Conservation (phyloP, 1,140 invertebrate genomes). For the Lepidurus apus region DNA sequence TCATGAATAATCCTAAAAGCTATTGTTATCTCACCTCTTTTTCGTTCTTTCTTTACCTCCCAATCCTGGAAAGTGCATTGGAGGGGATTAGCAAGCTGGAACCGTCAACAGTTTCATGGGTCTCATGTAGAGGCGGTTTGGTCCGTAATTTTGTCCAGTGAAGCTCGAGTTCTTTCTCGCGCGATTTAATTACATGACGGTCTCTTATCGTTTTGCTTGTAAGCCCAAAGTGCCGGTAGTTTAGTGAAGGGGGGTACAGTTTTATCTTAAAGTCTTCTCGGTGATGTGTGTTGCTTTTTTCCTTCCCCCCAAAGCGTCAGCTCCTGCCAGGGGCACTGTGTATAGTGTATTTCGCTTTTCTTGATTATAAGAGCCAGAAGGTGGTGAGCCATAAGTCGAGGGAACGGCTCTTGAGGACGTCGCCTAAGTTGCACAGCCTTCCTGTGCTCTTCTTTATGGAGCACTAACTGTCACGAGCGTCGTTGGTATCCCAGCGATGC, state of each 20-base stretch:
- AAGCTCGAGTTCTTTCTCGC: neutral
- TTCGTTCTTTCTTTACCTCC: neutral
- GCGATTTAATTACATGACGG: conserved; percentile 19
- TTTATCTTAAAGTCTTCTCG: neutral
- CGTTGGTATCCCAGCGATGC: conserved; percentile 26
- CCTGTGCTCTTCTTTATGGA: conserved; percentile 22
- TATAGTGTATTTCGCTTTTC: conserved; percentile 10
- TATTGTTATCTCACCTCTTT: neutral
- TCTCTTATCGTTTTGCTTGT: conserved; percentile 19
- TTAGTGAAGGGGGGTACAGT: neutral
- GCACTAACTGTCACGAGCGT: conserved; percentile 29
- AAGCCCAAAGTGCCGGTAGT: neutral
- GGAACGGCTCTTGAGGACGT: conserved; percentile 13
- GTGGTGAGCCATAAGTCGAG: conserved; percentile 20
- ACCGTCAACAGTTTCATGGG: neutral
- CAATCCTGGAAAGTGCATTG: conserved; percentile 6
- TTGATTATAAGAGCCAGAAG: conserved; percentile 22
- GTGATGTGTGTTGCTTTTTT: neutral
- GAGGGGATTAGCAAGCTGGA: neutral
- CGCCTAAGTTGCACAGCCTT: conserved; percentile 20
- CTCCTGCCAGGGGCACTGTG: neutral
- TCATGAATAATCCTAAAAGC: neutral
- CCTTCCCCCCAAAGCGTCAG: neutral
- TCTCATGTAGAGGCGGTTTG: neutral
- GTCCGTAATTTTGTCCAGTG: neutral